Conservation (phyloP, 2,797 vertebrate species). For the Paguma larvata region DNA sequence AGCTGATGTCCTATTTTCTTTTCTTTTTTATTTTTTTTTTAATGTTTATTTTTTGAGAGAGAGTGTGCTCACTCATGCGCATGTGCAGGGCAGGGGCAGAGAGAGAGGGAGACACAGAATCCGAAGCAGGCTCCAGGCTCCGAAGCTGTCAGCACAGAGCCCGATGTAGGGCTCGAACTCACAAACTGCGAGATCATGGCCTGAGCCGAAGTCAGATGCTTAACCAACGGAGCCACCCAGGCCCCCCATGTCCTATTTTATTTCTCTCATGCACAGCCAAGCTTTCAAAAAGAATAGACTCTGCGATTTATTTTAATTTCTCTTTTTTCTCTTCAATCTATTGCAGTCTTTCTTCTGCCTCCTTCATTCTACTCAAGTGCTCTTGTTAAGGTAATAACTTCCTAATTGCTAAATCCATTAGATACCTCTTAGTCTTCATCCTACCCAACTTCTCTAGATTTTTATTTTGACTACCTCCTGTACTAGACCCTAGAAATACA, state of each 20-base stretch:
- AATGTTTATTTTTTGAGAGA: too few species aligned
- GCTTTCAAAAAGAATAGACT: conserved; percentile 41
- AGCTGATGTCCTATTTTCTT: not conserved
- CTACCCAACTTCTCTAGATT: not conserved
- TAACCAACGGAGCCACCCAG: too few species aligned
- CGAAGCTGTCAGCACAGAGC: too few species aligned
- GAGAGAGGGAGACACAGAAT: too few species aligned
- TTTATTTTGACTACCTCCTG: not conserved
- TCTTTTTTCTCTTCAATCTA: not conserved
- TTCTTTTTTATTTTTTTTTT: not conserved
- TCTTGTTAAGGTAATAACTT: conserved; percentile 40
- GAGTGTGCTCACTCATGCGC: too few species aligned
- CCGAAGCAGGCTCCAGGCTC: too few species aligned
- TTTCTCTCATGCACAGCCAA: not conserved
- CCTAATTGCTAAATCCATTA: not conserved
- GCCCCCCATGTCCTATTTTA: not conserved
- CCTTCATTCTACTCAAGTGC: not conserved
- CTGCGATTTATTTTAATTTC: conserved; percentile 44
- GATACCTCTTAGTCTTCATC: conserved; percentile 1
- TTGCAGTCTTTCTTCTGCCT: conserved; percentile 23
- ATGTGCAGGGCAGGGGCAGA: too few species aligned
- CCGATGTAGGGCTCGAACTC: too few species aligned
- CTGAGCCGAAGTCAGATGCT: too few species aligned
- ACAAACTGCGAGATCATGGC: too few species aligned
- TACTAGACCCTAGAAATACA: not conserved